phyloP scores from a whole-genome alignment of 2,888 invertebrate genomes.

The Torymus auratus region DNA sequence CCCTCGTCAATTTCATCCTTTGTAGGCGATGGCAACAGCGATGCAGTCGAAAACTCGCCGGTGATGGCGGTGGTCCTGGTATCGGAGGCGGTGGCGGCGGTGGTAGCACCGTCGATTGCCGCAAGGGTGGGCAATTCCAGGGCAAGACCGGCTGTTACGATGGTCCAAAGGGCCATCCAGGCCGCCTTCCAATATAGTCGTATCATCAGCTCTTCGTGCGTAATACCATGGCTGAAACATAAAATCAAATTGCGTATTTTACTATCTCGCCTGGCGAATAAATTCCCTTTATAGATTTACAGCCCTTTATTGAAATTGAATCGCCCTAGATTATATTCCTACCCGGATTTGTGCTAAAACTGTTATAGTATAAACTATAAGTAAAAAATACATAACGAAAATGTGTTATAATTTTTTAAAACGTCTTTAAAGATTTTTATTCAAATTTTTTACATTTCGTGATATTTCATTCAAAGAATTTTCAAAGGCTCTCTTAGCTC shows the following conservation, averaged over 20 bases:
- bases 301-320: too few species aligned
- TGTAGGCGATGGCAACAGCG: not conserved
- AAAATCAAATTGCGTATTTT: constrained; percentile 19
- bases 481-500: too few species aligned
- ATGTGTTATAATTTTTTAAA: too few species aligned
- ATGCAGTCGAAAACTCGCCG: constrained; percentile 1
- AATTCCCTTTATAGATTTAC: too few species aligned
- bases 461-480: too few species aligned
- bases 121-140: constrained; percentile 39
- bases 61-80: not conserved
- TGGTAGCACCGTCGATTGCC: not conserved
- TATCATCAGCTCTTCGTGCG: constrained; percentile 68
- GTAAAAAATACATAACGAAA: too few species aligned
- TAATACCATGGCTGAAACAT: constrained; percentile 49
- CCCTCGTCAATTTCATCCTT: constrained; percentile 10
- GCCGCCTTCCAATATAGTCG: constrained; percentile 68
- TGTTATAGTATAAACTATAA: too few species aligned
- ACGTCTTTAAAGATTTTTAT: too few species aligned
- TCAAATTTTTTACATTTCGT: too few species aligned
- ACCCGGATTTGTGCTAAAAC: too few species aligned
- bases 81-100: not conserved
- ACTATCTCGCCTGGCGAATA: too few species aligned
- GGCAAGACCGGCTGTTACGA: constrained; percentile 56
- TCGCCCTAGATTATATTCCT: too few species aligned
- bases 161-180: constrained; percentile 69